Evolutionary conservation across 2,113 vertebrate genomes (phyloP).

Genomic region (Mus pahari): DNA sequence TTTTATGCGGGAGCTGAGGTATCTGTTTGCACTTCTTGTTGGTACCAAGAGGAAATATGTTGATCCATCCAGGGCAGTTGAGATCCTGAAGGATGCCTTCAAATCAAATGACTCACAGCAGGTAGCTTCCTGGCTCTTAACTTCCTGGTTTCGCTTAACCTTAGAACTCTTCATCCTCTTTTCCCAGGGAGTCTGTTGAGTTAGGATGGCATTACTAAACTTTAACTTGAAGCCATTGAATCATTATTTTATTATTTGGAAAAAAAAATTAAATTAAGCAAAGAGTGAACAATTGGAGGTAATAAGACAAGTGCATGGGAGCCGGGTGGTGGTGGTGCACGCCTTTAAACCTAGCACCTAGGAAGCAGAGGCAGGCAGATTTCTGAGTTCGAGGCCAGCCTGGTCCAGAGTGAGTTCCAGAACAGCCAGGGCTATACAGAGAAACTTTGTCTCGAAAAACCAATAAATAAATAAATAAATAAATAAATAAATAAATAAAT

Average conservation of each 20-base stretch:
- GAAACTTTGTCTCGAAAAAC: no score
- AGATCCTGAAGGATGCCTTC: conserved; percentile 99
- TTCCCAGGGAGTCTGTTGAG: neutral
- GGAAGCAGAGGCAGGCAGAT: no score
- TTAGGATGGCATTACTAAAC: neutral
- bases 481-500: no score
- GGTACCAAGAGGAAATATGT: conserved; percentile 98
- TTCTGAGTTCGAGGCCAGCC: no score
- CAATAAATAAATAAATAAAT: no score
- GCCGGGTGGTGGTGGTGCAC: no score
- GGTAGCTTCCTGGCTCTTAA: conserved; percentile 85
- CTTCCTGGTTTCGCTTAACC: neutral
- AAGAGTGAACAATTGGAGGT: conserved; percentile 32
- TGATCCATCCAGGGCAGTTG: conserved; percentile 97
- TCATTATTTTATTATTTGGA: neutral
- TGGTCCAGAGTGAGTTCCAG: no score
- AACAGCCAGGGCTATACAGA: no score
- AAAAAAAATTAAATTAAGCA: conserved; percentile 11
- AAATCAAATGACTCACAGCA: conserved; percentile 98
- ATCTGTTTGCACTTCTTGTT: conserved; percentile 97
- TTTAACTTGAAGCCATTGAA: conserved; percentile 12
- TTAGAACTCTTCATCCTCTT: neutral
- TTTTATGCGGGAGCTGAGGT: conserved; percentile 97
- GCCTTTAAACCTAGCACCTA: no score
- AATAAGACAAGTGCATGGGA: conserved; percentile 24